Base-by-base conservation (phyloP, 2,797 vertebrate genomes). In the Chaenodraco wilsoni region DNA sequence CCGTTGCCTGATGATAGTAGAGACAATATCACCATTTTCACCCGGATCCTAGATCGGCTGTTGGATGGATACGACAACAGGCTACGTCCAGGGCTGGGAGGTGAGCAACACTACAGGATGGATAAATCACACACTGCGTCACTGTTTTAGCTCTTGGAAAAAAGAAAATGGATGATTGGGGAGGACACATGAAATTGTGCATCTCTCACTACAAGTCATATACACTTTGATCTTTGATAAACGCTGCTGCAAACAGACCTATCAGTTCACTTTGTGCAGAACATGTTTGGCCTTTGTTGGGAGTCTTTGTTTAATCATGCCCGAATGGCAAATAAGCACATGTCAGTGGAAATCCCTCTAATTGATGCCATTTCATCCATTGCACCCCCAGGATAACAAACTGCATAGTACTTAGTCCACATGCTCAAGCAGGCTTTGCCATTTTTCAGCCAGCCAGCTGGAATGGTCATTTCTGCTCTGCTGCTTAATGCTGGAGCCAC, bases 1-100 rank as follows among this genome's bases (percentile, higher is more conserved):
- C 97, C 97, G 0, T 89, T 98, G 12, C 96, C 96, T 0, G 97
- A 97, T 57, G 97, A 98, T 84, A 96, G 96, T 82, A 98, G 94
- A 74, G 98, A 99, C 89, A 99, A 99, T 88, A 99, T 98, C 92
- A 99, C 98, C 73, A 98, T 99, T 84, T 99, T 98, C 86, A 99
- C 98, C 8, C 94, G 97, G 68, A 99, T 99, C 87, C 92, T 99
- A 55, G 98, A 99, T 92, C 91, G 98, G 78, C 96, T 99, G 85
- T 61, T 99, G 89, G 98, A 99, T 56, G 98, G 98, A 43, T 99
- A 99, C 1, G 98, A 99, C 93, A 99, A 99, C 93, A 93, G 98
- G 69, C 95, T 99, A 76, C 93, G 98, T 76, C 98, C 98, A 0
- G 98, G 98, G 11, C 95, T 99, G 17, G 97, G 98, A 95, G 98